These are phyloP conservation scores for Limnodromus scolopaceus DNA, from an alignment of 2,797 vertebrate genomes.

Conservation along the genomic window DNA sequence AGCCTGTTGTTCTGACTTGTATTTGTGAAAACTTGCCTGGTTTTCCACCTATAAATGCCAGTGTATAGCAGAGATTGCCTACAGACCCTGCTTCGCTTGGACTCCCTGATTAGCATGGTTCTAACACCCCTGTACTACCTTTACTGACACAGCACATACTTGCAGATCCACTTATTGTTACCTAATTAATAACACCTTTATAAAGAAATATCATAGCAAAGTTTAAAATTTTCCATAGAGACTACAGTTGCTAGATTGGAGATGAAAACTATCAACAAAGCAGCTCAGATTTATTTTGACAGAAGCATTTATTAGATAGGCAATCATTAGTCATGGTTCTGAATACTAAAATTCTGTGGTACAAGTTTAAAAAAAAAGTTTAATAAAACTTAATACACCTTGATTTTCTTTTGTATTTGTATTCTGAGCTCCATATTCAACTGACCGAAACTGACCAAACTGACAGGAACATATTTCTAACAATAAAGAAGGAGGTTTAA, in stretches of 20 bases:
- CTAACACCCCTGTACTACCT: background rate
- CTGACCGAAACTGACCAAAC: background rate
- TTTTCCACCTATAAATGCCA: background rate
- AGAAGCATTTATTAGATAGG: background rate
- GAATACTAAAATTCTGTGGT: background rate
- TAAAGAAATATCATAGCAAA: background rate
- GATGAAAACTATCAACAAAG: constrained; percentile 2
- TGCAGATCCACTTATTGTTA: background rate
- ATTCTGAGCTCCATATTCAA: background rate
- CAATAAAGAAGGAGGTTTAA: background rate
- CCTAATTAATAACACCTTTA: background rate
- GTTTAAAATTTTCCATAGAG: background rate
- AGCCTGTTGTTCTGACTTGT: background rate
- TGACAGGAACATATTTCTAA: background rate
- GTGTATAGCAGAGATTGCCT: background rate
- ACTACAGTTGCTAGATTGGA: background rate
- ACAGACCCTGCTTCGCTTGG: background rate
- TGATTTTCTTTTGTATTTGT: background rate
- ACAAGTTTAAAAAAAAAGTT: background rate
- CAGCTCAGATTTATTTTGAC: background rate
- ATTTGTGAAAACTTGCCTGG: constrained; percentile 16
- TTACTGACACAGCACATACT: background rate
- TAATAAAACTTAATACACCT: background rate
- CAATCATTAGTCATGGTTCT: background rate
- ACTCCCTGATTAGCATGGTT: background rate